phyloP scores from a whole-genome alignment of 2,888 invertebrate genomes.

The Xestia c-nigrum region DNA sequence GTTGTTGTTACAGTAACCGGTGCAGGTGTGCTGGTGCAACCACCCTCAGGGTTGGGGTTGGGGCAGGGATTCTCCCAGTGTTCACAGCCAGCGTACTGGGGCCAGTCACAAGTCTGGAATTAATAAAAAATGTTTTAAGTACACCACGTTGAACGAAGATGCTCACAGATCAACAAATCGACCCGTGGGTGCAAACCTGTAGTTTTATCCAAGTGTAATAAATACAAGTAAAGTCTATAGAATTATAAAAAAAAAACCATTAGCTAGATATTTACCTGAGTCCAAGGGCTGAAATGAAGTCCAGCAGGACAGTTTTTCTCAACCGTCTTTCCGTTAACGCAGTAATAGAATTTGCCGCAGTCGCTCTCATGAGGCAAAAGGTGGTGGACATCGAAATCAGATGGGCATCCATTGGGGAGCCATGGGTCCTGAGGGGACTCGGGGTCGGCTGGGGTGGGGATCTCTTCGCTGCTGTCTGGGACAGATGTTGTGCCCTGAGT shows the following conservation, averaged over 20 bases:
- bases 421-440: neutral
- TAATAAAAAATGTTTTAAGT: no score
- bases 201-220: neutral
- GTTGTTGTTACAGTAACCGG: neutral
- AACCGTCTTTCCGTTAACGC: slow-evolving; percentile 59
- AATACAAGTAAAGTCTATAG: neutral
- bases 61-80: no score
- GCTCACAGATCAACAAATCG: neutral
- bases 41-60: no score
- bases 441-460: neutral
- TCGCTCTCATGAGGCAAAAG: slow-evolving; percentile 69
- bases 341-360: slow-evolving; percentile 64
- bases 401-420: slow-evolving; percentile 71
- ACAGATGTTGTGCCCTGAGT: no score
- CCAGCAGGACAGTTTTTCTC: slow-evolving; percentile 60
- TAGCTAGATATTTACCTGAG: slow-evolving; percentile 40
- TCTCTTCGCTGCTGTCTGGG: slow-evolving; percentile 27
- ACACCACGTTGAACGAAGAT: neutral
- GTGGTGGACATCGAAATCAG: slow-evolving; percentile 59
- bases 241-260: neutral
- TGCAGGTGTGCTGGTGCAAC: no score
- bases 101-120: no score
- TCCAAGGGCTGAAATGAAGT: slow-evolving; percentile 63
- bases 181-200: no score
- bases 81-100: no score